A percentile compares a stretch with the other conserved stretches of the same genome.
Evolutionary conservation across 1,140 invertebrate species (phyloP).

Genomic region (Nixonia krombeini): DNA sequence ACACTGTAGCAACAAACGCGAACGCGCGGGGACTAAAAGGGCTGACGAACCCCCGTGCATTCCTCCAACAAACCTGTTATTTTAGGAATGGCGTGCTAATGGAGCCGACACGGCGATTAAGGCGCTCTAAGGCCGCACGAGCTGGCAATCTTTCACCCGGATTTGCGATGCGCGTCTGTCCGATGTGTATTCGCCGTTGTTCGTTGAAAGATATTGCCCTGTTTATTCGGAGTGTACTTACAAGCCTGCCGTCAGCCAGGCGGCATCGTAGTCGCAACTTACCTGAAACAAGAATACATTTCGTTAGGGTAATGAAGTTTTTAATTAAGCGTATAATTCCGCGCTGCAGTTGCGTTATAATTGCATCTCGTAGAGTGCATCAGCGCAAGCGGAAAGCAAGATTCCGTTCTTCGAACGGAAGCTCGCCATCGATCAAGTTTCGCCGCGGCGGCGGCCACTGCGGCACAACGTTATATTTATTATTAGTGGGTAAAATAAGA

Average conservation of each 20-base stretch:
- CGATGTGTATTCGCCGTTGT: conserved; percentile 37
- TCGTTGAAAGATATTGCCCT: conserved; percentile 43
- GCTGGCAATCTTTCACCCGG: conserved; percentile 47
- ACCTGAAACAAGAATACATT: conserved; percentile 45
- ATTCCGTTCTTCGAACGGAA: too few relatives aligned
- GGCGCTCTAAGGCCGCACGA: conserved; percentile 44
- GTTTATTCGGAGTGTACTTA: conserved; percentile 35
- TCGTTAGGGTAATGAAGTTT: neutral
- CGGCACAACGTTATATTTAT: too few relatives aligned
- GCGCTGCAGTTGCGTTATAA: too few relatives aligned
- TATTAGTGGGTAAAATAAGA: conserved; percentile 1
- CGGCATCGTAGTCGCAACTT: conserved; percentile 26
- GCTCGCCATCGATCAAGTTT: too few relatives aligned
- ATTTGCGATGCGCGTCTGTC: conserved; percentile 34
- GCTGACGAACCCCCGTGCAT: conserved; percentile 53
- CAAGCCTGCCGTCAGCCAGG: neutral
- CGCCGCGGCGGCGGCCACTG: too few relatives aligned
- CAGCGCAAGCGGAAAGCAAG: too few relatives aligned
- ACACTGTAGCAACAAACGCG: conserved; percentile 58
- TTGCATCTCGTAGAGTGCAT: too few relatives aligned
- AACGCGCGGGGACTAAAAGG: conserved; percentile 49
- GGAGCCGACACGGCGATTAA: conserved; percentile 53
- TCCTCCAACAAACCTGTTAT: conserved; percentile 58
- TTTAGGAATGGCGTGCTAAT: conserved; percentile 59
- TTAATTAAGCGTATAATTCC: too few relatives aligned